A percentile compares a stretch with the other conserved stretches of the same genome.
These are phyloP conservation scores for Limnephilus marmoratus DNA, from an alignment of 2,888 invertebrate genomes.

Conservation along the genomic window DNA sequence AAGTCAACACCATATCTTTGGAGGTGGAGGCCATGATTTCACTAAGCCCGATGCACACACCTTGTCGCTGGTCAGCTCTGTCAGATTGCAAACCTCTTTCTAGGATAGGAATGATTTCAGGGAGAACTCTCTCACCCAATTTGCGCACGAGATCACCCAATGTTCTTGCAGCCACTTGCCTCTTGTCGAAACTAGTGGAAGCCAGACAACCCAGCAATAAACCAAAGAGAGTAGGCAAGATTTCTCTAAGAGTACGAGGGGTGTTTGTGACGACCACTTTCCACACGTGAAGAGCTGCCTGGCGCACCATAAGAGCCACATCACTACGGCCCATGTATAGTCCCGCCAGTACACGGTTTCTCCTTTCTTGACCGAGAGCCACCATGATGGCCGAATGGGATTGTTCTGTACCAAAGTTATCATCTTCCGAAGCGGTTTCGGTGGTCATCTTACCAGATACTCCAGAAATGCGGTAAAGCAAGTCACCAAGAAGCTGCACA, in stretches of 20 bases:
- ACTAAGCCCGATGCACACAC: constrained; percentile 97
- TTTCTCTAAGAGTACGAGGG: constrained; percentile 96
- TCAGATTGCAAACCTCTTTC: constrained; percentile 95
- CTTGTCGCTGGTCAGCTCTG: constrained; percentile 96
- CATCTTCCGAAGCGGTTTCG: constrained; percentile 98
- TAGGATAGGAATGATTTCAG: constrained; percentile 98
- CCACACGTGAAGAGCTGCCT: constrained; percentile 99
- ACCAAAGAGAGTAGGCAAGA: constrained; percentile 95
- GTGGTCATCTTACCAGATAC: constrained; percentile 99
- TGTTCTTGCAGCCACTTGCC: constrained; percentile 97
- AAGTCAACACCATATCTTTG: constrained; percentile 94
- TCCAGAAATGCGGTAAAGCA: constrained; percentile 96
- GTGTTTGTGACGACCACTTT: constrained; percentile 99
- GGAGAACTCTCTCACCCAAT: constrained; percentile 97
- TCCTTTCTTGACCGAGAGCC: constrained; percentile 91
- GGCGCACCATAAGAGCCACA: constrained; percentile 96
- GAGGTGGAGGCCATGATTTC: constrained; percentile 99
- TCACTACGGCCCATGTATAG: constrained; percentile 98
- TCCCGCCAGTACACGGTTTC: constrained; percentile 95
- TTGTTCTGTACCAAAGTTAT: constrained; percentile 98
- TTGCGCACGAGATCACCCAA: constrained; percentile 98
- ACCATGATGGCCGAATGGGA: constrained; percentile 94
- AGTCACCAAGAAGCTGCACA: constrained; percentile 95
- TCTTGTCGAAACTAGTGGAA: constrained; percentile 96
- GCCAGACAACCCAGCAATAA: constrained; percentile 95